Base-by-base conservation (phyloP, 2,113 vertebrate genomes). In the Pagrus major region DNA sequence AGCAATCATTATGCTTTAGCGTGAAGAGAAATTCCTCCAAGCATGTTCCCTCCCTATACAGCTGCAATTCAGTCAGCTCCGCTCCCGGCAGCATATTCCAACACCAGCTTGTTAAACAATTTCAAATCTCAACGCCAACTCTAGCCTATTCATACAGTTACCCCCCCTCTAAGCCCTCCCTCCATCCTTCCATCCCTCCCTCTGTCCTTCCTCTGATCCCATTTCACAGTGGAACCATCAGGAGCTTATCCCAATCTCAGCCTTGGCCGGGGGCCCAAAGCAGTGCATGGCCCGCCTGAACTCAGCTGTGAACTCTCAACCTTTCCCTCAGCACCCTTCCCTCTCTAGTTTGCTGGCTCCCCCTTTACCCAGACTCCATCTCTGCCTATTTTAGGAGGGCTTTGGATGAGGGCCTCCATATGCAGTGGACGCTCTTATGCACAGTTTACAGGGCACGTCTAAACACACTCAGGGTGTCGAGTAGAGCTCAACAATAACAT, bases 171-270 rank as follows among this genome's bases (percentile, higher is more conserved):
- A 63, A 64, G 58, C 64, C 70, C 69, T 66, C 49, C 82, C 58
- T 67, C 66, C 71, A 23, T 78, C 74, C 76, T 33, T 76, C 69
- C 42, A 59, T 69, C 69, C 80, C 79, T 79, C 86, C 83, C 80
- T 84, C 74, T 88, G 83, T 89, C 73, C 82, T 76, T 88, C 68
- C 67, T 88, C 87, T 89, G 90, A 93, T 93, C 91, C 86, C 82
- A 81, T 93, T 93, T 92, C 89, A 90, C 83, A 91, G 84, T 88
- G 74, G 78, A 90, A 88, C 89, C 89, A 82, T 87, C 86, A 90
- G 88, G 74, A 86, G 87, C 84, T 92, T 93, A 91, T 91, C 86
- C 80, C 86, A 86, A 89, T 93, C 91, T 88, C 83, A 76, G 79
- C 76, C 39, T 88, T 92, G 90, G 91, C 86, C 41, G 5, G 58